Conservation (phyloP, 2,888 invertebrate species). For the Pristionchus japonicus region DNA sequence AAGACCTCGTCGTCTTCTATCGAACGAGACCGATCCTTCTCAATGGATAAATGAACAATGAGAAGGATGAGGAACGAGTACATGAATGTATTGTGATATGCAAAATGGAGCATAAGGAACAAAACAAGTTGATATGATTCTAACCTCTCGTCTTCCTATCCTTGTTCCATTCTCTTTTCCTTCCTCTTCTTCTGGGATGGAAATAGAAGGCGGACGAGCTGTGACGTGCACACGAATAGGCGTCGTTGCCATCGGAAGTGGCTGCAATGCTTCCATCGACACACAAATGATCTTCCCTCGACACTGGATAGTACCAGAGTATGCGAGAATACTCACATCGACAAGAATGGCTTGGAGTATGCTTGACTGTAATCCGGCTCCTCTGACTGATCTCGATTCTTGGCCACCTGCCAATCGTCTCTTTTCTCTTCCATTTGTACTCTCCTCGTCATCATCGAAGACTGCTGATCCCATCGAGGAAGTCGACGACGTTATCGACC, state of each 20-base stretch:
- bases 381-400: neutral
- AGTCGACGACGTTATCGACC: neutral
- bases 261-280: too few species aligned
- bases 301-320: too few species aligned
- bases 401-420: neutral
- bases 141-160: neutral
- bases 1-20: conserved; percentile 20
- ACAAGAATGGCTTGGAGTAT: conserved; percentile 27
- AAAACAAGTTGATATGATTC: too few species aligned
- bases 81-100: neutral
- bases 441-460: neutral
- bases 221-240: neutral
- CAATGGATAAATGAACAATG: neutral
- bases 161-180: conserved; percentile 11
- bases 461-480: neutral
- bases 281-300: too few species aligned
- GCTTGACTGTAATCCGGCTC: conserved; percentile 32
- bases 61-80: neutral
- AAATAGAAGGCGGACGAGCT: neutral
- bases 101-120: too few species aligned
- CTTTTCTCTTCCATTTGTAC: neutral
- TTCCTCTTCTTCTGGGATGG: neutral
- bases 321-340: conserved; percentile 39
- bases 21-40: conserved; percentile 13
- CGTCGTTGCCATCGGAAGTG: neutral